Base-by-base conservation (phyloP, 2,113 vertebrate species). In the Upupa epops region DNA sequence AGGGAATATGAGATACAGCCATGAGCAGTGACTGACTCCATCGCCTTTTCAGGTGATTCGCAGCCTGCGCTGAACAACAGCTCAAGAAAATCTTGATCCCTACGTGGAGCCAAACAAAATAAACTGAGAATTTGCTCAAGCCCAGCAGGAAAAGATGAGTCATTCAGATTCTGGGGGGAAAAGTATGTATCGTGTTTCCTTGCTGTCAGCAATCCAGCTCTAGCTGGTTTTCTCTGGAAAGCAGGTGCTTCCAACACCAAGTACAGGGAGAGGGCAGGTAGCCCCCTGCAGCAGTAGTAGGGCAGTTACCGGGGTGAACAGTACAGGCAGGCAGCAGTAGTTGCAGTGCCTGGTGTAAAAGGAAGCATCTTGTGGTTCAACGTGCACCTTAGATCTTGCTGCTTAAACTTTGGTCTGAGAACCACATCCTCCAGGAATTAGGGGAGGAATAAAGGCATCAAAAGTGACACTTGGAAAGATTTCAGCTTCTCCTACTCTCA, bases 121-220 rank as follows among this genome's bases (percentile, higher is more conserved):
- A 89, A 70, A 83, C 4, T 26, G 83, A 90, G 65, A 85, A 78
- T 85, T 76, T 90, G 86, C 91, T 78, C 61, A 88, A 89, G 88
- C 72, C 28, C 59, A 93, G 88, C 82, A 89, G 83, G 93, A 97
- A 96, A 94, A 89, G 54, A 82, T 92, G 83, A 97, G 81, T 94
- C 96, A 96, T 86, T 51, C 78, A 60, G 55, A 75, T 71, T 83
- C 68, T 93, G 83, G 78, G 90, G 86, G 88, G 88, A 83, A 93
- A 94, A 88, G 84, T 60, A 91, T 55, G 82, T 68, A 70, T 86
- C 60, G 24, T 31, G 17, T 71, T 88, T 90, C 92, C 63, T 68
- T 69, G 28, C 58, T 78, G 88, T 83, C 76, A 93, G 79, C 86
- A 83, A 80, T 60, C 55, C 92, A 94, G 83, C 79, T 36, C 25